Evolutionary conservation across 2,113 vertebrate genomes (phyloP), one percentile per base, ranked within the genome.

Genomic region (Serilophus lunatus): DNA sequence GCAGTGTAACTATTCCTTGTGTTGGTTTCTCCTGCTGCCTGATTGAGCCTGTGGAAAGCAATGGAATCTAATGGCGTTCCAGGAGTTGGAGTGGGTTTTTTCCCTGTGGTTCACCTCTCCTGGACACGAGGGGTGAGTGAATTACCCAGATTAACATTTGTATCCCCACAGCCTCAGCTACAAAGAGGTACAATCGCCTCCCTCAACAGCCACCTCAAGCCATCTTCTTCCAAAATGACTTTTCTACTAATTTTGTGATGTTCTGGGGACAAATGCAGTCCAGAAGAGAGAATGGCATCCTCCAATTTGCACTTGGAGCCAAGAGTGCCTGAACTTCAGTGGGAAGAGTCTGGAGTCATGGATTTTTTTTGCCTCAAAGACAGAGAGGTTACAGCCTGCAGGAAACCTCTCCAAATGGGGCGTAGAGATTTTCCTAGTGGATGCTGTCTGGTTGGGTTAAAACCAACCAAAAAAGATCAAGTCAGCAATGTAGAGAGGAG

Each of bases 1-100:
- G 28, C 8, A 33, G 50, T 0, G 0, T 1, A 2, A 16, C 9
- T 4, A 0, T 31, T 60, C 61, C 35, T 44, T 36, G 38, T 24
- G 31, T 8, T 40, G 44, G 28, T 59, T 69, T 65, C 60, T 86
- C n/a, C 53, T 75, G 70, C n/a, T 65, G 26, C 5, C 47, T 33
- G 61, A 13, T 7, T 57, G 44, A 81, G 82, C 36, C 19, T 25
- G 15, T 1, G 12, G 61, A 23, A 81, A 60, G 20, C 45, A 59
- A 19, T 6, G 17, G 3, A 25, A n/a, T 7, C 3, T 10, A 25
- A 24, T 2, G 10, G 3, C 13, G 29, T 65, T 57, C 29, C 59
- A 47, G 3, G 33, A 59, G 6, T 0, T 53, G n/a, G 6, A 16
- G 6, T 20, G 54, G 13, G 2, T 0, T 70, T 92, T 74, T 12